Percentiles rank a stretch among this genome's conserved stretches.
Conservation (phyloP, 2,888 invertebrate species). For the Tenthredo mesomela region DNA sequence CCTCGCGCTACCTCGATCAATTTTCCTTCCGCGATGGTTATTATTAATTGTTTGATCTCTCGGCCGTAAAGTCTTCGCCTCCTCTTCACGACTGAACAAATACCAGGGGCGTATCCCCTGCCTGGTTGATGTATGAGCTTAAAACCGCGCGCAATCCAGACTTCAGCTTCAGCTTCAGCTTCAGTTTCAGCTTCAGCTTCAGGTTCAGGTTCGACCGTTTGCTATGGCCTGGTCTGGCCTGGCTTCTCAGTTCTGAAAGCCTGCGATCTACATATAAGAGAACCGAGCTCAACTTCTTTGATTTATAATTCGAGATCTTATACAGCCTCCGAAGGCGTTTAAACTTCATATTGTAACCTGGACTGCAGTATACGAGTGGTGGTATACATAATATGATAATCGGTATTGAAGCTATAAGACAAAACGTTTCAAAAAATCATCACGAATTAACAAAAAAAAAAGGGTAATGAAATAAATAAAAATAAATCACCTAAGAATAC, state of each 20-base stretch:
- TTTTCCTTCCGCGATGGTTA: slow-evolving; percentile 62
- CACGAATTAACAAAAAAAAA: neutral
- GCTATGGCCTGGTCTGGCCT: neutral
- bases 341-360: neutral
- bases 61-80: slow-evolving; percentile 71
- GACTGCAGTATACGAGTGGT: neutral
- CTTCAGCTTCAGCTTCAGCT: neutral
- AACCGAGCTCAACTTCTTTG: neutral
- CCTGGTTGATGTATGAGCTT: slow-evolving; percentile 75
- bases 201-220: neutral
- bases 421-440: neutral
- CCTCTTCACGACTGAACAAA: slow-evolving; percentile 76
- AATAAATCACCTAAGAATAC: neutral
- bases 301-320: slow-evolving; percentile 42
- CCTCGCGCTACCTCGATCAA: slow-evolving; percentile 73
- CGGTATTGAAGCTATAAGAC: neutral
- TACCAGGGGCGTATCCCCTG: slow-evolving; percentile 75
- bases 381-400: neutral
- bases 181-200: neutral
- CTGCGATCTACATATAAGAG: slow-evolving; percentile 48
- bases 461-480: neutral
- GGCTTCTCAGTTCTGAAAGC: neutral
- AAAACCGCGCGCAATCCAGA: slow-evolving; percentile 71
- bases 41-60: slow-evolving; percentile 77
- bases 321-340: slow-evolving; percentile 23